Evolutionary conservation across 2,888 invertebrate species (phyloP).

Genomic region (Drosophila hamatofila): DNA sequence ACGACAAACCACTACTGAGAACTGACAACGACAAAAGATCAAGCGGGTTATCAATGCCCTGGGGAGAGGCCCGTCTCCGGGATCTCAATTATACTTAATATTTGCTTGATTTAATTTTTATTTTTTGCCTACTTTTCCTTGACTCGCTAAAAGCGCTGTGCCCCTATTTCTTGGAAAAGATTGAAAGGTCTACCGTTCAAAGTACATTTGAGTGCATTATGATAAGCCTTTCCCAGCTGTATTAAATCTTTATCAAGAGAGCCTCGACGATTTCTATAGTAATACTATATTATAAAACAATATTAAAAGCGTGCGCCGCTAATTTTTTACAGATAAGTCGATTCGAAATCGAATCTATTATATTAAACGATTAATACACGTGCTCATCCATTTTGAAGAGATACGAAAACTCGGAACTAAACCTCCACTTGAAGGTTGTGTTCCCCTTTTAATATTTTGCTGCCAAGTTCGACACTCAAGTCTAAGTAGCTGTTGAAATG

Average conservation of each 20-base stretch:
- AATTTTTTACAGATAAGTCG: not conserved
- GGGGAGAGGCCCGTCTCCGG: slow-evolving; percentile 40
- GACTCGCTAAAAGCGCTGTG: slow-evolving; percentile 36
- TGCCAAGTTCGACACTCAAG: not conserved
- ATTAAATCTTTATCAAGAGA: slow-evolving; percentile 47
- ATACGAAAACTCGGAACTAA: not conserved
- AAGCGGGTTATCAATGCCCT: slow-evolving; percentile 45
- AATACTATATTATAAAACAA: not conserved
- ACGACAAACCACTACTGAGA: slow-evolving; percentile 11
- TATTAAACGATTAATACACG: not conserved
- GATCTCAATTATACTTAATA: slow-evolving; percentile 46
- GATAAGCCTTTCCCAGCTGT: slow-evolving; percentile 29
- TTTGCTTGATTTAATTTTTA: slow-evolving; percentile 12
- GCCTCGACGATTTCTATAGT: slow-evolving; percentile 12
- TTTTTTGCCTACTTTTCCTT: slow-evolving; percentile 38
- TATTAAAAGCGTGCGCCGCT: not conserved
- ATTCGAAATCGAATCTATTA: not conserved
- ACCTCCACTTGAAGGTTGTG: not conserved
- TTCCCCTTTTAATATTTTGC: not conserved
- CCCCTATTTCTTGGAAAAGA: slow-evolving; percentile 55
- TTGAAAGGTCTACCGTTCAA: slow-evolving; percentile 44
- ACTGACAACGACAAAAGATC: slow-evolving; percentile 28
- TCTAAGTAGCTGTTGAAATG: not conserved
- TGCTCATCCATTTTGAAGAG: not conserved
- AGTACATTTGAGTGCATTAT: slow-evolving; percentile 41